Percentiles rank a stretch among this genome's conserved stretches.
phyloP scores from a whole-genome alignment of 2,113 vertebrate species.

The Chaetodon auriga region DNA sequence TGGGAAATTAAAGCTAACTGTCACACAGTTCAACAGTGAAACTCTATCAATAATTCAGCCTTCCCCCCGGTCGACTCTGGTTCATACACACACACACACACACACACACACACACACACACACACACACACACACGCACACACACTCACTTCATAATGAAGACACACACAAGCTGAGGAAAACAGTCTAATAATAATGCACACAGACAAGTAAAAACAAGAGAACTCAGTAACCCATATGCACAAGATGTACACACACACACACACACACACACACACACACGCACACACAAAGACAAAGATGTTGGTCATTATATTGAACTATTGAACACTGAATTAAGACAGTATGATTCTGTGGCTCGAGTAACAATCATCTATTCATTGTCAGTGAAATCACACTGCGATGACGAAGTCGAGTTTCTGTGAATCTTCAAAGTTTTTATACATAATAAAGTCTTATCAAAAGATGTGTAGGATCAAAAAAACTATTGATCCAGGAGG shows the following conservation, averaged over 20 bases:
- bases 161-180: background rate
- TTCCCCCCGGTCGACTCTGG: conserved; percentile 58
- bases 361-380: too few relatives aligned
- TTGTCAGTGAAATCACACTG: background rate
- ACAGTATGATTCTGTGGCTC: too few relatives aligned
- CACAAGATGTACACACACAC: background rate
- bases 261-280: background rate
- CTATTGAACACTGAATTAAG: too few relatives aligned
- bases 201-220: conserved; percentile 28
- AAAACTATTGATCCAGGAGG: background rate
- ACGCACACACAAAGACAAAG: background rate
- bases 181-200: conserved; percentile 37
- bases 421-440: background rate
- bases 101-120: conserved; percentile 15
- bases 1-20: conserved; percentile 83
- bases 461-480: background rate
- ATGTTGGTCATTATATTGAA: background rate
- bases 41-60: conserved; percentile 80
- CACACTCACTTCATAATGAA: conserved; percentile 21
- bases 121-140: conserved; percentile 10
- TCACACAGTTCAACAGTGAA: conserved; percentile 81
- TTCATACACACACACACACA: conserved; percentile 44
- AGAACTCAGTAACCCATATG: background rate
- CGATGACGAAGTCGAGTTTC: background rate
- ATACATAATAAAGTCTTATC: background rate